Evolutionary conservation across 2,113 vertebrate genomes (phyloP).

Genomic region (Urocolius indicus): DNA sequence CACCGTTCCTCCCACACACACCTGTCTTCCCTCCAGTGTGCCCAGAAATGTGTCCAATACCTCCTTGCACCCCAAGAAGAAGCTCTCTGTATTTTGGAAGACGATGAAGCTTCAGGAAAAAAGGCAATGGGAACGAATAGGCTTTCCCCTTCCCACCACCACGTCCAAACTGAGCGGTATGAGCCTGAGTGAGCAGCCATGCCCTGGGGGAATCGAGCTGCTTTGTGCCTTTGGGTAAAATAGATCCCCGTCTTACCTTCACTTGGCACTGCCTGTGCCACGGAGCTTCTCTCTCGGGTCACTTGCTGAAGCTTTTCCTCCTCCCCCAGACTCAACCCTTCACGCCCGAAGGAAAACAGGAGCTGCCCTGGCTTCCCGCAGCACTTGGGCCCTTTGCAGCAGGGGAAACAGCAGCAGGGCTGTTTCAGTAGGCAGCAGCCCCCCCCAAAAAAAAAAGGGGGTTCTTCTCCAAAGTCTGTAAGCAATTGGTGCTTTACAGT

Average conservation of each 20-base stretch:
- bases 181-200: not conserved
- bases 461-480: not conserved
- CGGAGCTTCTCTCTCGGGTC: not conserved
- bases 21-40: not conserved
- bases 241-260: not conserved
- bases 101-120: not conserved
- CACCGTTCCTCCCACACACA: not conserved
- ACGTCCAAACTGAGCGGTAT: not conserved
- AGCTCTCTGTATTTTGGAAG: not conserved
- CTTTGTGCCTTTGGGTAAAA: not conserved
- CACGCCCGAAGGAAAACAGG: fast-evolving
- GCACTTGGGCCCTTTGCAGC: fast-evolving
- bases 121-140: not conserved
- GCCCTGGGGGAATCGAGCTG: not conserved
- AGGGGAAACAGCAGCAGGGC: not conserved
- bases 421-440: not conserved
- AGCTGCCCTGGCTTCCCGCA: fast-evolving
- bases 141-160: not conserved
- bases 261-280: not conserved
- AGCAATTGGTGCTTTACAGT: not conserved
- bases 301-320: not conserved
- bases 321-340: not conserved
- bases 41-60: not conserved
- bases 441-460: not conserved
- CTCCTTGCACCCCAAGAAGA: not conserved